Percentiles rank a stretch among this genome's conserved stretches.
phyloP scores from a whole-genome alignment of 2,797 vertebrate species.

The Tamandua tetradactyla region DNA sequence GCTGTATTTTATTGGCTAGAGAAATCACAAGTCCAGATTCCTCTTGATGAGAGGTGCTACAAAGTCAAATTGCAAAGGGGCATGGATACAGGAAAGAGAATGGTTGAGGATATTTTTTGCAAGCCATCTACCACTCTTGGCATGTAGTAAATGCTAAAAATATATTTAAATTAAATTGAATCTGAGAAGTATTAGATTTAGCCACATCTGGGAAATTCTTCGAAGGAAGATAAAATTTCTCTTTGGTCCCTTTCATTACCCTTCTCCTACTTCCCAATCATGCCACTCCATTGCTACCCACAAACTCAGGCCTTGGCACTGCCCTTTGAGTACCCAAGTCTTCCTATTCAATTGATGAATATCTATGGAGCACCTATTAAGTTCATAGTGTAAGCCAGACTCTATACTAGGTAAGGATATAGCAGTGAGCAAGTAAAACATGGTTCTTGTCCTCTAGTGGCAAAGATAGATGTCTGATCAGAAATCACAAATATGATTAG shows the following conservation, averaged over 20 bases:
- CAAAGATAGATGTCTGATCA: not conserved
- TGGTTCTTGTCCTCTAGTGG: not conserved
- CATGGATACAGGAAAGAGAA: not conserved
- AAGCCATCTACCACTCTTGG: not conserved
- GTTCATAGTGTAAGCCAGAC: not conserved
- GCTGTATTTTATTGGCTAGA: not conserved
- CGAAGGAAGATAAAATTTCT: not conserved
- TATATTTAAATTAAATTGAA: not conserved
- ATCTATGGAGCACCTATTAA: too few species aligned
- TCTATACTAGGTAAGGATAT: accelerated
- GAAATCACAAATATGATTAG: not conserved
- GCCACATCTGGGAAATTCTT: not conserved
- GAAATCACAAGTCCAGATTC: not conserved
- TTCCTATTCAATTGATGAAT: not conserved
- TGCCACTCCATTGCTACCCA: not conserved
- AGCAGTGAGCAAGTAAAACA: not conserved
- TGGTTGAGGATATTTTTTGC: not conserved
- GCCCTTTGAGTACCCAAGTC: not conserved
- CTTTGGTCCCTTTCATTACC: not conserved
- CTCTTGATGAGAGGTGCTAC: not conserved
- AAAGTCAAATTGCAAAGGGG: not conserved
- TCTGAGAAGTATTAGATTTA: not conserved
- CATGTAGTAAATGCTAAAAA: not conserved
- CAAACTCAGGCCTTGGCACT: not conserved
- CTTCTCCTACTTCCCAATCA: accelerated